Conservation (phyloP, 2,113 vertebrate genomes). For the Limnothrissa miodon region DNA sequence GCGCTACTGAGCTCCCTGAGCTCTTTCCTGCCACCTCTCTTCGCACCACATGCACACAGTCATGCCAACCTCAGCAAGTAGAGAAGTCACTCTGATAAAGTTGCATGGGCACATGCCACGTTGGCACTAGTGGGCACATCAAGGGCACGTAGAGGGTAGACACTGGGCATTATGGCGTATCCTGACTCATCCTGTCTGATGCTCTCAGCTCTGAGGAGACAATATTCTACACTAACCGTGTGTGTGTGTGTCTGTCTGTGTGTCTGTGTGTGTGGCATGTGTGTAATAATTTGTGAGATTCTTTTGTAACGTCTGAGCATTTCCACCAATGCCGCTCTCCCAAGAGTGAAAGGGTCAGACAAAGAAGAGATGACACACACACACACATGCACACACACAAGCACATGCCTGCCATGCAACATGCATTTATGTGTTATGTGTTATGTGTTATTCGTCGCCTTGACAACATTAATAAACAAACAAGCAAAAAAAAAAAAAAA, state of each 20-base stretch:
- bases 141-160: not conserved
- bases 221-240: not conserved
- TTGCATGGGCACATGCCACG: not conserved
- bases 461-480: not conserved
- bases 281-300: not conserved
- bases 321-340: not conserved
- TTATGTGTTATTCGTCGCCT: no score
- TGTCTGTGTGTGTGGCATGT: not conserved
- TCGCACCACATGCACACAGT: slow-evolving; percentile 5
- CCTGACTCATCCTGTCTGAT: slow-evolving; percentile 29
- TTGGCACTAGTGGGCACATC: slow-evolving; percentile 8
- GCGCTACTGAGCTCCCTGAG: no score
- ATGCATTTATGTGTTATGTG: not conserved
- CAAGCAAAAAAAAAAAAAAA: not conserved
- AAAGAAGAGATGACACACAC: not conserved
- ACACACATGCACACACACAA: not conserved
- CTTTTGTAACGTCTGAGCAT: not conserved
- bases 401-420: not conserved
- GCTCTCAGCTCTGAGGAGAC: slow-evolving; percentile 8
- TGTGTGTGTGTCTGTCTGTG: not conserved
- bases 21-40: no score
- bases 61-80: slow-evolving; percentile 4
- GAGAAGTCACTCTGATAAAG: not conserved
- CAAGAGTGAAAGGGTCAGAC: not conserved
- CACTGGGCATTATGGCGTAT: not conserved